These are phyloP conservation scores for Nesoenas mayeri DNA, from an alignment of 2,113 vertebrate genomes.

Conservation along the genomic window DNA sequence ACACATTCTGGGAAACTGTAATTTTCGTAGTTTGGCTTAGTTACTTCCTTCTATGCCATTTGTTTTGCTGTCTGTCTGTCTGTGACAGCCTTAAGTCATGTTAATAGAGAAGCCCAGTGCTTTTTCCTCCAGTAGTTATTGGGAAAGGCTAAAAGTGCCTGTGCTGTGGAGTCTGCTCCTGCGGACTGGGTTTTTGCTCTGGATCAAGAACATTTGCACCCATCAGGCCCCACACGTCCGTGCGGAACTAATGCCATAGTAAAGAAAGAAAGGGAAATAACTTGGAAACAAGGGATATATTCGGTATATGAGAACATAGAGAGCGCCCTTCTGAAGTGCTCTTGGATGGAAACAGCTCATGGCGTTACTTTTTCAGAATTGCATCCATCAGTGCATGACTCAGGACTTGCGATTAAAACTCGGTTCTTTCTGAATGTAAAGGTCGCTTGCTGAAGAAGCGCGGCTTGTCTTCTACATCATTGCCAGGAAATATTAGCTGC, in stretches of 20 bases:
- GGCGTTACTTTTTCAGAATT: not conserved
- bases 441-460: not conserved
- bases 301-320: not conserved
- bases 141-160: not conserved
- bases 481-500: not conserved
- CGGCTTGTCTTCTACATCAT: not conserved
- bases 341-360: not conserved
- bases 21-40: no score
- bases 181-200: not conserved
- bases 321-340: not conserved
- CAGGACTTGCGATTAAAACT: not conserved
- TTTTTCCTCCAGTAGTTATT: not conserved
- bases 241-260: not conserved
- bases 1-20: no score
- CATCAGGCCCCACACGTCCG: fast-evolving
- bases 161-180: fast-evolving
- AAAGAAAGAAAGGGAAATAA: not conserved
- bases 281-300: not conserved
- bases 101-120: not conserved
- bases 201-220: not conserved
- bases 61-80: not conserved
- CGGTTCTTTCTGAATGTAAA: not conserved
- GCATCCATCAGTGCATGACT: not conserved
- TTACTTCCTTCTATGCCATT: no score
- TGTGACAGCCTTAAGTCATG: not conserved